Conservation (phyloP, 2,888 invertebrate species). For the Platycnemis pennipes region DNA sequence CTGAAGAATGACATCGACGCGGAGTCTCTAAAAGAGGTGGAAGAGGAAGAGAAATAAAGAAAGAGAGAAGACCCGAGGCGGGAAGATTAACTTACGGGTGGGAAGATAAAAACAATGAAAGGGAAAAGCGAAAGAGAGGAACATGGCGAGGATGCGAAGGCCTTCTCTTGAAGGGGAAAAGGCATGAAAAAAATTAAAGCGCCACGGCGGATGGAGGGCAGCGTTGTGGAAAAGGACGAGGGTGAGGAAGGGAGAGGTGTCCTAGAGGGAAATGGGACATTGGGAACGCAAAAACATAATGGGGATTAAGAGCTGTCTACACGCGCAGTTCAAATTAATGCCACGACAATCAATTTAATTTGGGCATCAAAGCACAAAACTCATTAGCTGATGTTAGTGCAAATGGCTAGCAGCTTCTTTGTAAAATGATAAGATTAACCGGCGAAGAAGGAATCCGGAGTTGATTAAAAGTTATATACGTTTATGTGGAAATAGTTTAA, state of each 20-base stretch:
- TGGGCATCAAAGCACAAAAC: too few relatives aligned
- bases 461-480: too few relatives aligned
- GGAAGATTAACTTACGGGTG: not conserved
- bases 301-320: not conserved
- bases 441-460: too few relatives aligned
- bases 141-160: not conserved
- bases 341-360: not conserved
- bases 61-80: not conserved
- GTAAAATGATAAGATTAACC: too few relatives aligned
- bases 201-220: not conserved
- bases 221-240: not conserved
- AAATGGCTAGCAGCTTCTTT: too few relatives aligned
- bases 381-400: too few relatives aligned
- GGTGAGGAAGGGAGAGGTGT: not conserved
- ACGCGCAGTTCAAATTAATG: not conserved
- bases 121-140: constrained; percentile 7
- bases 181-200: not conserved
- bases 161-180: not conserved
- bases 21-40: not conserved
- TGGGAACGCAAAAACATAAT: not conserved
- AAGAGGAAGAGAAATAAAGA: not conserved
- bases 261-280: not conserved
- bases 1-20: constrained; percentile 25
- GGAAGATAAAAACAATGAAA: constrained; percentile 26
- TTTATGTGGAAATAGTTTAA: too few relatives aligned